Conservation (phyloP, 2,888 invertebrate species). For the Thymelicus sylvestris region DNA sequence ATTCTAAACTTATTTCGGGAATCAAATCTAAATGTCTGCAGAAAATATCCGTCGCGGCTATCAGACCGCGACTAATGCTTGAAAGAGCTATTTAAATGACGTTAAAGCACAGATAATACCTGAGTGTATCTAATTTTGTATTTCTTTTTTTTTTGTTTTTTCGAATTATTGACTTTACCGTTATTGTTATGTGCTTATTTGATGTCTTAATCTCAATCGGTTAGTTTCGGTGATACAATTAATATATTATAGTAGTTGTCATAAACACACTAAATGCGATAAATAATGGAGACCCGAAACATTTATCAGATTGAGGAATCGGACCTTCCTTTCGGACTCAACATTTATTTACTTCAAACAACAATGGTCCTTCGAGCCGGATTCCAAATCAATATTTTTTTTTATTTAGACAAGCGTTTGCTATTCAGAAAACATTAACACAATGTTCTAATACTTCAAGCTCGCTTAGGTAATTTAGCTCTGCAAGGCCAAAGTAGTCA, state of each 20-base stretch:
- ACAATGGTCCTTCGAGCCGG: conserved; percentile 1
- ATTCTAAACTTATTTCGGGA: background rate
- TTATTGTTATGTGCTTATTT: too few species aligned
- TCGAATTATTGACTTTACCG: too few species aligned
- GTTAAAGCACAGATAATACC: too few species aligned
- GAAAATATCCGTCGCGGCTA: background rate
- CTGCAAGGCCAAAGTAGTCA: conserved; percentile 21
- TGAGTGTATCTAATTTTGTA: background rate
- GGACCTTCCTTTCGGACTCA: too few species aligned
- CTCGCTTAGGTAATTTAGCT: conserved; percentile 39
- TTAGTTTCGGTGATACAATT: too few species aligned
- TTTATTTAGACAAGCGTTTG: background rate
- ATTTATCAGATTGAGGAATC: too few species aligned
- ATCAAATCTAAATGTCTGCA: background rate
- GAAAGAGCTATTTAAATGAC: background rate
- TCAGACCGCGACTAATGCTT: background rate
- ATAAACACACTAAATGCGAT: too few species aligned
- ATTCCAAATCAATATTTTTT: background rate
- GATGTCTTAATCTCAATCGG: too few species aligned
- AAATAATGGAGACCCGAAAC: too few species aligned
- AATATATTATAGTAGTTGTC: too few species aligned
- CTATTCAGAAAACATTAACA: conserved; percentile 18
- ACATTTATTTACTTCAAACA: background rate
- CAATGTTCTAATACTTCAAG: conserved; percentile 25
- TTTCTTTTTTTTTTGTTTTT: background rate